These are phyloP conservation scores for Heliconius ismenius DNA, from an alignment of 2,888 invertebrate species.

Conservation along the genomic window DNA sequence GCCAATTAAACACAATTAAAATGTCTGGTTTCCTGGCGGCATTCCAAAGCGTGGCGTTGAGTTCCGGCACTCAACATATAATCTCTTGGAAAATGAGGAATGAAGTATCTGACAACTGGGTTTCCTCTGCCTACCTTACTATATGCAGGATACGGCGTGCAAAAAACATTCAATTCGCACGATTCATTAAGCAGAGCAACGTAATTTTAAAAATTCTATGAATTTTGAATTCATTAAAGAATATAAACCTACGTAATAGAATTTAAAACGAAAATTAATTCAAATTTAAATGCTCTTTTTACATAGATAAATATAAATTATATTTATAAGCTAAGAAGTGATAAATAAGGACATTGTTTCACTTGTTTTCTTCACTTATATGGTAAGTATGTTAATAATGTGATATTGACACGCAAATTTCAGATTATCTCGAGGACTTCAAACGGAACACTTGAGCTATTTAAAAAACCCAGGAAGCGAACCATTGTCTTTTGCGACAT, in stretches of 20 bases:
- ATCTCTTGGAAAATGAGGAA: too few species aligned
- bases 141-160: too few species aligned
- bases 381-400: not conserved
- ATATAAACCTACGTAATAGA: too few species aligned
- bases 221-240: not conserved
- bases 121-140: too few species aligned
- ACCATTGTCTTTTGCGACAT: conserved; percentile 78
- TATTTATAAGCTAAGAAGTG: not conserved
- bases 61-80: too few species aligned
- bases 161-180: too few species aligned
- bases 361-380: not conserved
- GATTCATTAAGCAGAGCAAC: too few species aligned
- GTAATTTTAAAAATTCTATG: too few species aligned
- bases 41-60: too few species aligned
- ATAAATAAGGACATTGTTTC: not conserved
- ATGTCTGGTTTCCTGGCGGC: too few species aligned
- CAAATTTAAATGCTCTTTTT: not conserved
- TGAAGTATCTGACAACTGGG: too few species aligned
- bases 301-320: not conserved
- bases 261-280: not conserved
- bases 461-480: conserved; percentile 78
- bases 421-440: conserved; percentile 55
- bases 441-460: conserved; percentile 72
- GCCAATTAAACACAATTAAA: too few species aligned
- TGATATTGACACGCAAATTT: conserved; percentile 24